Percentiles rank a stretch among this genome's conserved stretches.
Evolutionary conservation across 2,113 vertebrate genomes (phyloP).

Genomic region (Odontesthes bonariensis): DNA sequence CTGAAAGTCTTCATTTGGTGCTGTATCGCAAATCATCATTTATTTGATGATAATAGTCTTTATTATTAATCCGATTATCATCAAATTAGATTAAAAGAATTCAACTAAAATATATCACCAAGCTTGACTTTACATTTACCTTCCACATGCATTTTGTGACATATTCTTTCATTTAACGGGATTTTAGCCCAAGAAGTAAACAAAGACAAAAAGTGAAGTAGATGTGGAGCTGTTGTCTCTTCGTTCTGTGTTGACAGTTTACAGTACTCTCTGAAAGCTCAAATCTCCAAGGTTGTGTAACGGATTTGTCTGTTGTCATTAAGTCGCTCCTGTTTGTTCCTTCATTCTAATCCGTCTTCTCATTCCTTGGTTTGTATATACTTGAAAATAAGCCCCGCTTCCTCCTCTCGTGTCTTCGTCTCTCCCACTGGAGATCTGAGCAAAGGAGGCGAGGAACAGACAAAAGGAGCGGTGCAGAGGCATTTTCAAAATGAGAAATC

Average conservation of each 20-base stretch:
- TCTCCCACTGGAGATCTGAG: constrained; percentile 1
- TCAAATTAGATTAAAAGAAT: not conserved
- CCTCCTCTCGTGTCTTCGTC: not conserved
- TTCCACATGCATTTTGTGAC: not conserved
- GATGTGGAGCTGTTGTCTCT: too few relatives aligned
- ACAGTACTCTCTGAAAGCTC: too few relatives aligned
- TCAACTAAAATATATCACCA: not conserved
- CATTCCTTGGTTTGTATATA: not conserved
- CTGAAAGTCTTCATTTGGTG: not conserved
- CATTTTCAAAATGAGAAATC: not conserved
- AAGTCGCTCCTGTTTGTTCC: not conserved
- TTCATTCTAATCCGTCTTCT: not conserved
- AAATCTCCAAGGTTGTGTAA: not conserved
- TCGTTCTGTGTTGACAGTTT: too few relatives aligned
- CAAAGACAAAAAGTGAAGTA: too few relatives aligned
- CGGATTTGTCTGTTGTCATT: not conserved
- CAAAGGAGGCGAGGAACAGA: not conserved
- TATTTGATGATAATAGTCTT: not conserved
- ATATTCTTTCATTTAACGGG: not conserved
- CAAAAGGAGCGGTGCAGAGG: not conserved
- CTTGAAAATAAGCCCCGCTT: not conserved
- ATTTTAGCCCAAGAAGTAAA: not conserved
- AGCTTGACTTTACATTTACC: not conserved
- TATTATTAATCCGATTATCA: not conserved
- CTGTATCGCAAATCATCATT: not conserved